A percentile compares a stretch with the other conserved stretches of the same genome.
Conservation (phyloP, 2,797 vertebrate species). For the Pelochelys cantorii region DNA sequence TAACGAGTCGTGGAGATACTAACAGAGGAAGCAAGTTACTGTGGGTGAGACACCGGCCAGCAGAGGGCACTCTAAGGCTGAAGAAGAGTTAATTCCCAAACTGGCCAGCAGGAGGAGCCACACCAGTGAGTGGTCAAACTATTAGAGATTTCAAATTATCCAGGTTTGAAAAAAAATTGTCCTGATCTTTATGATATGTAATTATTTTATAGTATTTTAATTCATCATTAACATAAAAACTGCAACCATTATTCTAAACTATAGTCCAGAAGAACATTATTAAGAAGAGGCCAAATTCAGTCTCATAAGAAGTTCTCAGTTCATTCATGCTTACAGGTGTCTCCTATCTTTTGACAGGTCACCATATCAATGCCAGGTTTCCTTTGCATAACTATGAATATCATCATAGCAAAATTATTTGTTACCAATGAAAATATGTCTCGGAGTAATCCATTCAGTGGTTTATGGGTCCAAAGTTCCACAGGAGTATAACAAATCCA, state of each 20-base stretch:
- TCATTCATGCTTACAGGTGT: not conserved
- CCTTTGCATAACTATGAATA: not conserved
- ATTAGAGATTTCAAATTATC: not conserved
- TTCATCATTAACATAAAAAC: not conserved
- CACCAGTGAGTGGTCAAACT: no score
- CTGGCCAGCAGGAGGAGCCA: no score
- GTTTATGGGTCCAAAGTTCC: constrained; percentile 45
- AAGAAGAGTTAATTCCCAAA: no score
- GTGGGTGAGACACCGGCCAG: no score
- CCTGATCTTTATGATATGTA: not conserved
- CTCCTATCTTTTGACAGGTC: not conserved
- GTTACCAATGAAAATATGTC: constrained; percentile 58
- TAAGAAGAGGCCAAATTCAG: constrained; percentile 1
- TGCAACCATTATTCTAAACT: not conserved
- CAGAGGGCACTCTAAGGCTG: no score
- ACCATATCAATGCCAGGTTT: not conserved
- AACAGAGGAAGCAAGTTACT: no score
- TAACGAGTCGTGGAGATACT: no score
- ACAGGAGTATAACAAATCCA: constrained; percentile 47
- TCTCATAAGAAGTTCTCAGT: not conserved
- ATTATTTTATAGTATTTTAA: fast-evolving
- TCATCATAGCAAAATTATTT: not conserved
- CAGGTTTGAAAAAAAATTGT: not conserved
- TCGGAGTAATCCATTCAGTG: constrained; percentile 50
- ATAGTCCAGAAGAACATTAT: not conserved